Base-by-base conservation (phyloP, 2,888 invertebrate genomes). In the Thera obeliscata region DNA sequence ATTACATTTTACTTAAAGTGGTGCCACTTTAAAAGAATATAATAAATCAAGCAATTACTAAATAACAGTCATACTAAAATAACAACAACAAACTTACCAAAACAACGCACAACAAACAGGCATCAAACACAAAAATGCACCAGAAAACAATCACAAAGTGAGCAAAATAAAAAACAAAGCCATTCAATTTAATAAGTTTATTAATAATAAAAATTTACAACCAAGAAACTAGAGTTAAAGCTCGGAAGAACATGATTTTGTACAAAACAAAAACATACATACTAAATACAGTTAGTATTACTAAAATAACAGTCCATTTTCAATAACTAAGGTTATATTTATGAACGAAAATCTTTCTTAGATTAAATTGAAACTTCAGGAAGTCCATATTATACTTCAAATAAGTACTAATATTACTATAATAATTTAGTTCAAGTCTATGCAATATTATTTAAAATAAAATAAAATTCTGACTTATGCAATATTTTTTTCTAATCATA, bases 191-290 rank as follows among this genome's bases (percentile, higher is more conserved):
- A 85, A 87, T 87, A 89, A 87, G 87, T 87, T 91, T 92, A 93
- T 90, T 92, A 88, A 91, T 88, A 89, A 89, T 86, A 88, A 87
- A 70, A 91, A 92, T 89, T 85, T 93, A 94, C 92, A 91, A 91
- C 88, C 89, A 92, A 90, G 86, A 88, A 89, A 88, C 86, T 91
- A 90, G 78, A 83, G 88, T 92, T 90, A 93, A 93, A 93, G 92
- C 91, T 94, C 87, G 89, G 90, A 92, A 94, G 93, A 94, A 91
- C 90, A 87, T 86, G 82, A 87, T 87, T 88, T 88, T 89, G 87
- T 91, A 90, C 87, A 91, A 85, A 85, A 78, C 75, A 76, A 79
- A 78, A 74, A 80, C 67, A 75, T 72, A 72, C 55, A 74, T 72
- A 75, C 69, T 72, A 75, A 74, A 72, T 77, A 79, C 73, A 80